phyloP scores from a whole-genome alignment of 53 echinoderm and acorn worm species.

The Mesocentrotus franciscanus region DNA sequence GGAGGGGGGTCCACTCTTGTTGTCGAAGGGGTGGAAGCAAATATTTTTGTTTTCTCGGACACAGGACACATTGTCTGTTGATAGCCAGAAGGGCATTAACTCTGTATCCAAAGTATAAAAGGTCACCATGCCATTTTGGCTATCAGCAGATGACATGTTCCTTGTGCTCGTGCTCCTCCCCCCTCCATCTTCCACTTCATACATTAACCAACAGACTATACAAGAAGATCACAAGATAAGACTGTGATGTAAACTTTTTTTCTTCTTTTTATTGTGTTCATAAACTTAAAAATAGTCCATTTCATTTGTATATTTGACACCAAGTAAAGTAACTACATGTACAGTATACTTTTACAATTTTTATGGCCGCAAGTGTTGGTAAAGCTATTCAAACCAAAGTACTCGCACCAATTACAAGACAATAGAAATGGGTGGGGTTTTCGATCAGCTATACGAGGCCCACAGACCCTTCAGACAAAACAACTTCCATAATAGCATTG shows the following conservation, averaged over 20 bases:
- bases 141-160: too few species aligned
- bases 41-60: too few species aligned
- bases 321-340: not conserved
- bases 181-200: not conserved
- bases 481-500: too few species aligned
- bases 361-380: not conserved
- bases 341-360: not conserved
- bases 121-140: too few species aligned
- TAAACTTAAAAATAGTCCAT: not conserved
- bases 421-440: not conserved
- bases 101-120: too few species aligned
- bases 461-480: too few species aligned
- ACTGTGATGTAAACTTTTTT: not conserved
- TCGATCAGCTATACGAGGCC: not conserved
- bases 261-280: constrained; percentile 34
- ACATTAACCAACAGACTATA: not conserved
- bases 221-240: not conserved
- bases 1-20: too few species aligned
- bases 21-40: too few species aligned
- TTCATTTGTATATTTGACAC: not conserved
- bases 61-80: too few species aligned
- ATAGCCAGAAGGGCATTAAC: too few species aligned
- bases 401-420: not conserved
- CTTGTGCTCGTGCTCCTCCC: too few species aligned
- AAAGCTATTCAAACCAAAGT: not conserved